Evolutionary conservation across 2,888 invertebrate genomes (phyloP).

Genomic region (Gandaritis pyraliata): DNA sequence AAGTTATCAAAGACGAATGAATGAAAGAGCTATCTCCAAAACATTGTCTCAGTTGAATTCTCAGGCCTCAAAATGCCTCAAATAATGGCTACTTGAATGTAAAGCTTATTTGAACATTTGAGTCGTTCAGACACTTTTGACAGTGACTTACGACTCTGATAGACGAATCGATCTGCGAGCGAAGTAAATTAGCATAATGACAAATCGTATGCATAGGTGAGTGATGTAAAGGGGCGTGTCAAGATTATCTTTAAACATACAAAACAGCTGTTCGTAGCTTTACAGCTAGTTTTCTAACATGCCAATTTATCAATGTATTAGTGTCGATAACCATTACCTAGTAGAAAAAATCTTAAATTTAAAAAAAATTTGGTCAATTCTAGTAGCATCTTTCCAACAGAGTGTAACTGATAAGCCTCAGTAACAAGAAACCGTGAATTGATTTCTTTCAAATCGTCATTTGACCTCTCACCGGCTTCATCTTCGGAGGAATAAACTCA

Average conservation of each 20-base stretch:
- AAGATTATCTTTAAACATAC: conserved; percentile 26
- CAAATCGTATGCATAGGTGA: conserved; percentile 34
- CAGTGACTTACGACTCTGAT: not conserved
- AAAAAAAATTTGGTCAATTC: too few relatives aligned
- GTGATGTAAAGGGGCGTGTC: conserved; percentile 24
- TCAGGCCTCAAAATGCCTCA: too few relatives aligned
- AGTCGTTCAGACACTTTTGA: conserved; percentile 11
- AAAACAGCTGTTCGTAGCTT: conserved; percentile 23
- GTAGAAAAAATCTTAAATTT: not conserved
- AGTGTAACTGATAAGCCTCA: conserved; percentile 5
- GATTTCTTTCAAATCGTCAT: conserved; percentile 28
- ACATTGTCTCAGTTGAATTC: too few relatives aligned
- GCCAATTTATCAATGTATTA: conserved; percentile 19
- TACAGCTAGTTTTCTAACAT: conserved; percentile 25
- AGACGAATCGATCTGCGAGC: conserved; percentile 15
- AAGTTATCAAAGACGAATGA: too few relatives aligned
- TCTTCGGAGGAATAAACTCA: not conserved
- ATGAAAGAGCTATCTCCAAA: too few relatives aligned
- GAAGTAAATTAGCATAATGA: conserved; percentile 33
- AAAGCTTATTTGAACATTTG: not conserved
- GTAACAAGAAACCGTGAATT: conserved; percentile 19
- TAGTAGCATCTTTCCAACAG: too few relatives aligned
- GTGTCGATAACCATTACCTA: conserved; percentile 15
- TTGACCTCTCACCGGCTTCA: conserved; percentile 11
- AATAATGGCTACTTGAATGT: not conserved